Evolutionary conservation across 2,797 vertebrate species (phyloP).

Genomic region (Mormyrus hasselquistii): DNA sequence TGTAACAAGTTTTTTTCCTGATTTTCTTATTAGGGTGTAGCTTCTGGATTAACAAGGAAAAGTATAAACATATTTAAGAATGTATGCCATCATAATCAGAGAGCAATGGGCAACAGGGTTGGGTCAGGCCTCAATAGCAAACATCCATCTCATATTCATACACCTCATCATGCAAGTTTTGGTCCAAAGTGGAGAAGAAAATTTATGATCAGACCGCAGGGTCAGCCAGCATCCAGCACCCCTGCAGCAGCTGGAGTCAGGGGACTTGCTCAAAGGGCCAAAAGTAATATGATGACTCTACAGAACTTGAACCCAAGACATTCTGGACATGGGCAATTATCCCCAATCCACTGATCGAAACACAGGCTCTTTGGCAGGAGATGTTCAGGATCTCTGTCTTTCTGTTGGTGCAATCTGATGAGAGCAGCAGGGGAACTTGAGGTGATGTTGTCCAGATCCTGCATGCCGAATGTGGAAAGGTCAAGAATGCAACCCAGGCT

Average conservation of each 20-base stretch:
- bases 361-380: neutral
- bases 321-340: neutral
- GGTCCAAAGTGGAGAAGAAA: neutral
- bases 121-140: too few relatives aligned
- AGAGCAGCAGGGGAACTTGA: neutral
- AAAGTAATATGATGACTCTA: neutral
- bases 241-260: neutral
- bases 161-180: neutral
- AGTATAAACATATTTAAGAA: too few relatives aligned
- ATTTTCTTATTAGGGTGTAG: too few relatives aligned
- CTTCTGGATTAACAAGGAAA: too few relatives aligned
- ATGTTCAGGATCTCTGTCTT: neutral
- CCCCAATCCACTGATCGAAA: neutral
- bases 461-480: neutral
- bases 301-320: neutral
- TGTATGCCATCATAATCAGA: too few relatives aligned
- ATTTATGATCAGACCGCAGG: neutral
- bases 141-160: neutral
- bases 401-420: neutral
- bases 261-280: neutral
- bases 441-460: neutral
- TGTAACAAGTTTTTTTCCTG: too few relatives aligned
- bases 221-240: neutral
- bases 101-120: too few relatives aligned
- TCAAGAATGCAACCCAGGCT: neutral